Evolutionary conservation across 2,797 vertebrate species (phyloP), one percentile per base, ranked within the genome.

Genomic region (Myripristis jacobus): DNA sequence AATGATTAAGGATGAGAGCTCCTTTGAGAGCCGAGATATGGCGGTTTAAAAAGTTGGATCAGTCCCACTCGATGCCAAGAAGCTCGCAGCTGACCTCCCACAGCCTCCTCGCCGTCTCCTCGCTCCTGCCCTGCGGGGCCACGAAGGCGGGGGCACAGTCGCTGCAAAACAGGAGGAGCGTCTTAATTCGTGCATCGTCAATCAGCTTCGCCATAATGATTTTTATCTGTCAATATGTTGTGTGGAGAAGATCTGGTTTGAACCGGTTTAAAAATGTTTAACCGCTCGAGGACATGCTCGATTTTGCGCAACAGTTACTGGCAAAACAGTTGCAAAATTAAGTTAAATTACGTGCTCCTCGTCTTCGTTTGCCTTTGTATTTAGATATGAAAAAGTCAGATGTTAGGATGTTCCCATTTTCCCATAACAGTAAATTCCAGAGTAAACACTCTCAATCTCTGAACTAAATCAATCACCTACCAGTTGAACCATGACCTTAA

Each of bases 21-120:
- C 81, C 53, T 57, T 50, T 38, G 47, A 71, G 66, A 73, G 48
- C 53, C 47, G 62, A 76, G 69, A 27, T 43, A 52, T 15, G 70
- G 56, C 11, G 19, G 31, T 50, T 24, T n/a, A 12, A 63, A 27
- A 46, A 43, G 72, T 62, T 27, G 36, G 78, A 64, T 97, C 92
- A 98, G 83, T 96, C 93, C 94, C 95, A 92, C 77, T 95, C 93
- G 67, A 98, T 95, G 16, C 93, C 95, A 0, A 98, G 94, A n/a
- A 96, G 95, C 76, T 97, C 94, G 34, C 96, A 97, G 92, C 97
- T 98, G 84, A 92, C 85, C 0, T 92, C 94, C 97, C 97, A 98
- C 36, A 98, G 94, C 74, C 93, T 93, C 79, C 91, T 94, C 15
- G 96, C 95, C 0, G 94, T 93, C 12, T 95, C 95, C 25, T 96